Evolutionary conservation across 1,140 invertebrate species (phyloP).

Genomic region (Trypoxylus dichotomus): DNA sequence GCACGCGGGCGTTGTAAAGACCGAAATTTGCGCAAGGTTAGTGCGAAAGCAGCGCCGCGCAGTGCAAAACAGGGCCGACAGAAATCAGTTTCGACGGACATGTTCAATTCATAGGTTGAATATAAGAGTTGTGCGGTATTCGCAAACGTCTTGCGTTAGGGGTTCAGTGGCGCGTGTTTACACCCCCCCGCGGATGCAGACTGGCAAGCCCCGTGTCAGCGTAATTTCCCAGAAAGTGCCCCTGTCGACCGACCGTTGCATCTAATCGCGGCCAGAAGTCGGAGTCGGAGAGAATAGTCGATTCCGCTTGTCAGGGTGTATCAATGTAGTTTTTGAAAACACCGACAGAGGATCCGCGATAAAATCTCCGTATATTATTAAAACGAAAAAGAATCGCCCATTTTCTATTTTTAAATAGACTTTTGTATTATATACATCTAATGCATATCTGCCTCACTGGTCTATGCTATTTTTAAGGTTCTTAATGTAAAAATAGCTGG

Average conservation of each 20-base stretch:
- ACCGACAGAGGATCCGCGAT: conserved; percentile 48
- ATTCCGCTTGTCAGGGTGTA: conserved; percentile 50
- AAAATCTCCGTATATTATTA: conserved; percentile 5
- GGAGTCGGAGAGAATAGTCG: conserved; percentile 41
- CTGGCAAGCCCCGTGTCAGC: conserved; percentile 7
- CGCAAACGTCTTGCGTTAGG: conserved; percentile 30
- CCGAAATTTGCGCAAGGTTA: conserved; percentile 27
- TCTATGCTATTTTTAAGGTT: conserved; percentile 51
- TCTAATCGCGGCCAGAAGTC: conserved; percentile 1
- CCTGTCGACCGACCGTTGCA: too few species aligned
- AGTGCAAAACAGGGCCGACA: conserved; percentile 21
- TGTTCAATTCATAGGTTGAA: conserved; percentile 46
- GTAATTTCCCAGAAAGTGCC: conserved; percentile 20
- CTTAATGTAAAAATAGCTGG: conserved; percentile 51
- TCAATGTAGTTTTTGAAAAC: conserved; percentile 50
- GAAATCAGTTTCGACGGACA: conserved; percentile 40
- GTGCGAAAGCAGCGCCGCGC: conserved; percentile 20
- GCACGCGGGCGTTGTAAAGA: conserved; percentile 15
- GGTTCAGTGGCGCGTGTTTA: conserved; percentile 36
- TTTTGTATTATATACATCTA: conserved; percentile 45
- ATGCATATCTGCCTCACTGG: conserved; percentile 48
- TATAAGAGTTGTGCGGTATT: conserved; percentile 36
- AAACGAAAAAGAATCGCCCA: conserved; percentile 42
- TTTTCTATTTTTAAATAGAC: conserved; percentile 48
- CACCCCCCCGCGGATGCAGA: conserved; percentile 15